Conservation (phyloP, 64 coral and sea anemone species). For the Stichodactyla helianthus region DNA sequence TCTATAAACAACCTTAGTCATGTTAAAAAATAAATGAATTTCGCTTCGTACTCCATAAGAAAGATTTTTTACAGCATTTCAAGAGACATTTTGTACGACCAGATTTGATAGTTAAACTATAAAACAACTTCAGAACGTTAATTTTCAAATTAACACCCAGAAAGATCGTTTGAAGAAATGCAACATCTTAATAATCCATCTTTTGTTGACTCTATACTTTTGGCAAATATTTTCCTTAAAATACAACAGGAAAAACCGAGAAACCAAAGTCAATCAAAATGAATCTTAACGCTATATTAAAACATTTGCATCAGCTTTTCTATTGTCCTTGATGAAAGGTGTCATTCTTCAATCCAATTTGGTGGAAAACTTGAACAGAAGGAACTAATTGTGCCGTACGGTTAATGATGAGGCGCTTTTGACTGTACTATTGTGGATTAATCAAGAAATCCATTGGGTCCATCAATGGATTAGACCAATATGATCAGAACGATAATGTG, state of each 20-base stretch:
- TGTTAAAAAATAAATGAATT: no score
- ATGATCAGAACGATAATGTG: conserved; percentile 28
- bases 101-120: no score
- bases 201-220: no score
- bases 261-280: no score
- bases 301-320: no score
- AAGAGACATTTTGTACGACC: no score
- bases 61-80: no score
- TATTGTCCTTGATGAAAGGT: not conserved
- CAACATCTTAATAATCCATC: no score
- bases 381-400: not conserved
- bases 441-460: conserved; percentile 11
- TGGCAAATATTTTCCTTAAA: no score
- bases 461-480: not conserved
- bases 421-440: conserved; percentile 1
- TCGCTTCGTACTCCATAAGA: no score
- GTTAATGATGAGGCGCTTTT: not conserved
- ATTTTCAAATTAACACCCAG: not conserved
- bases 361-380: not conserved
- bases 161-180: not conserved
- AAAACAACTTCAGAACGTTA: not conserved
- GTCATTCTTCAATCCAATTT: not conserved
- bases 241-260: no score
- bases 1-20: no score
- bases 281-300: not conserved